These are phyloP conservation scores for Thymelicus acteon DNA, from an alignment of 2,888 invertebrate species.

Conservation along the genomic window DNA sequence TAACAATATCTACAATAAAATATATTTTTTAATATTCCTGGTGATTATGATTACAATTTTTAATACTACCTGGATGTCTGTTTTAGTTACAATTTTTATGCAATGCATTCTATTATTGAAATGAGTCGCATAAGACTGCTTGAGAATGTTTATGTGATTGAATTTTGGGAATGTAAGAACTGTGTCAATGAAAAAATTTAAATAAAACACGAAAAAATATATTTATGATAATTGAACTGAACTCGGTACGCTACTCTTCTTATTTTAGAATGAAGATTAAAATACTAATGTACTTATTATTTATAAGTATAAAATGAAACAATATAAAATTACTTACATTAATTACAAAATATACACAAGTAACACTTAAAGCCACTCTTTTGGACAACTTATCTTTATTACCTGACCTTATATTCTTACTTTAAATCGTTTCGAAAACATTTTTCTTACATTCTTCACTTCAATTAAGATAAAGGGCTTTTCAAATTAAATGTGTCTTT, in stretches of 20 bases:
- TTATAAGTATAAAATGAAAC: too few relatives aligned
- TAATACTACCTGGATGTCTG: too few relatives aligned
- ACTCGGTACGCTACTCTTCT: neutral
- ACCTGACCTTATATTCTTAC: neutral
- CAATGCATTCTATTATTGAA: too few relatives aligned
- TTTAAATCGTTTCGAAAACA: neutral
- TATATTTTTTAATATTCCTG: too few relatives aligned
- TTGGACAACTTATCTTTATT: neutral
- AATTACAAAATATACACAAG: too few relatives aligned
- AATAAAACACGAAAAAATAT: neutral
- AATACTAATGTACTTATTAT: too few relatives aligned
- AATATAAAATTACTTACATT: too few relatives aligned
- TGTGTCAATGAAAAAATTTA: neutral
- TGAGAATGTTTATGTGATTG: neutral
- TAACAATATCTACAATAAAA: too few relatives aligned
- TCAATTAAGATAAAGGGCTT: constrained; percentile 1
- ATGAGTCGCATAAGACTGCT: constrained; percentile 28
- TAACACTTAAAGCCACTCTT: neutral
- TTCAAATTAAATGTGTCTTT: constrained; percentile 1
- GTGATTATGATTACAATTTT: too few relatives aligned
- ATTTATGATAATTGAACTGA: neutral
- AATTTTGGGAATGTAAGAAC: constrained; percentile 6
- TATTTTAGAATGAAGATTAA: too few relatives aligned
- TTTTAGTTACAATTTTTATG: too few relatives aligned
- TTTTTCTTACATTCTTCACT: constrained; percentile 15